A percentile compares a stretch with the other conserved stretches of the same genome.
phyloP scores from a whole-genome alignment of 2,113 vertebrate species.

The Lasiurus borealis region DNA sequence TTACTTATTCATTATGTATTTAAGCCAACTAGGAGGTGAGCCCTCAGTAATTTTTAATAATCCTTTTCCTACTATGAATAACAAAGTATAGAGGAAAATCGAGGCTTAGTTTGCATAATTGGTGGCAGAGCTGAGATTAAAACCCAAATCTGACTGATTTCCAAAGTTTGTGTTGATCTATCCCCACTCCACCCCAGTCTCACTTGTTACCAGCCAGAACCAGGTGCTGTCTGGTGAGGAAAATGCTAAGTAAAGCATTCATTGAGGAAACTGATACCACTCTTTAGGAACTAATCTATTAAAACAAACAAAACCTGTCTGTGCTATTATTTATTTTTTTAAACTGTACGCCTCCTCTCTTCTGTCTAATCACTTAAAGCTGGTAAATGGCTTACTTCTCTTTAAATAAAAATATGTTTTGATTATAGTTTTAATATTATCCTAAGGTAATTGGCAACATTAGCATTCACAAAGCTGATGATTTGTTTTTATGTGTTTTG shows the following conservation, averaged over 20 bases:
- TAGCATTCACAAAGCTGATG: not conserved
- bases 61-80: not conserved
- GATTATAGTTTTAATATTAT: not conserved
- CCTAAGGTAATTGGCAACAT: not conserved
- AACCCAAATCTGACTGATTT: not conserved
- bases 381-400: not conserved
- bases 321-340: not conserved
- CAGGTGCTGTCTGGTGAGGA: not conserved
- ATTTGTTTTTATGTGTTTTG: not conserved
- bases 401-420: slow-evolving; percentile 25
- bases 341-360: not conserved
- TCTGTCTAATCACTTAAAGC: not conserved
- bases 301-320: not conserved
- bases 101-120: not conserved
- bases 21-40: not conserved
- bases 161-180: not conserved
- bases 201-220: not conserved
- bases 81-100: not conserved
- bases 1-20: not conserved
- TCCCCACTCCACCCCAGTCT: rapidly evolving
- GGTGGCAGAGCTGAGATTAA: not conserved
- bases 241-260: not conserved
- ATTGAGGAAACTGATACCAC: not conserved
- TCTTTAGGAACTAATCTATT: not conserved
- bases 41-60: not conserved